Conservation (phyloP, 2,888 invertebrate genomes). For the Carpatolechia fugitivella region DNA sequence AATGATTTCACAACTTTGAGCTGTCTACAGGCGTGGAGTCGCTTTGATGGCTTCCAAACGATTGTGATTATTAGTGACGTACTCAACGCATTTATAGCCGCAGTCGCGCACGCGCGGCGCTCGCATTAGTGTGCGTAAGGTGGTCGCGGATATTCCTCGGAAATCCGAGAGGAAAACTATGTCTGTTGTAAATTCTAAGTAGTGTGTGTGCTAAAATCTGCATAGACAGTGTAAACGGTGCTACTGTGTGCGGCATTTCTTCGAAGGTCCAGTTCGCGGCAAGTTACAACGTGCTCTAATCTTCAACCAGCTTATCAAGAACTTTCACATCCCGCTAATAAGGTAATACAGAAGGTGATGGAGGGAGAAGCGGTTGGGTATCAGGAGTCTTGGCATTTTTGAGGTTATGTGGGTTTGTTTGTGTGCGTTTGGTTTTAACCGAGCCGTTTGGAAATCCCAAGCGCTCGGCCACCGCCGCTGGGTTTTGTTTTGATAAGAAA, state of each 20-base stretch:
- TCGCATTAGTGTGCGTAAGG: slow-evolving; percentile 54
- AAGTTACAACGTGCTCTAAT: slow-evolving; percentile 48
- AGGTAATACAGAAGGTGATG: not conserved
- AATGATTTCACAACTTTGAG: slow-evolving; percentile 67
- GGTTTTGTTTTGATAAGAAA: slow-evolving; percentile 41
- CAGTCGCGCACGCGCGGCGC: slow-evolving; percentile 38
- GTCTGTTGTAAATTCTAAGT: slow-evolving; percentile 27
- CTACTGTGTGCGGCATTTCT: slow-evolving; percentile 42
- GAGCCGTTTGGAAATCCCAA: slow-evolving; percentile 38
- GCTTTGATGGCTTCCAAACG: slow-evolving; percentile 39
- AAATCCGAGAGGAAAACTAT: slow-evolving; percentile 44
- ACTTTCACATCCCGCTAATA: slow-evolving; percentile 31
- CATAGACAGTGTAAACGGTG: slow-evolving; percentile 26
- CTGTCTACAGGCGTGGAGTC: slow-evolving; percentile 43
- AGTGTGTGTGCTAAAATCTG: slow-evolving; percentile 35
- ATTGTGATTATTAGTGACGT: slow-evolving; percentile 40
- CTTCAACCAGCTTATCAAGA: slow-evolving; percentile 27
- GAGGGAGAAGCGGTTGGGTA: not conserved
- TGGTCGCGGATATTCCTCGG: slow-evolving; percentile 57
- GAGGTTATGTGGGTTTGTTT: slow-evolving; percentile 21
- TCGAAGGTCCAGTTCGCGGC: slow-evolving; percentile 30
- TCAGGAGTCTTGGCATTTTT: slow-evolving; percentile 17
- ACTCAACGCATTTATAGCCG: slow-evolving; percentile 12
- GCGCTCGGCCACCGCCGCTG: slow-evolving; percentile 21
- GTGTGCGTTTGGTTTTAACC: slow-evolving; percentile 35